These are phyloP conservation scores for Colletes gigas DNA, from an alignment of 1,140 invertebrate genomes.

Conservation along the genomic window DNA sequence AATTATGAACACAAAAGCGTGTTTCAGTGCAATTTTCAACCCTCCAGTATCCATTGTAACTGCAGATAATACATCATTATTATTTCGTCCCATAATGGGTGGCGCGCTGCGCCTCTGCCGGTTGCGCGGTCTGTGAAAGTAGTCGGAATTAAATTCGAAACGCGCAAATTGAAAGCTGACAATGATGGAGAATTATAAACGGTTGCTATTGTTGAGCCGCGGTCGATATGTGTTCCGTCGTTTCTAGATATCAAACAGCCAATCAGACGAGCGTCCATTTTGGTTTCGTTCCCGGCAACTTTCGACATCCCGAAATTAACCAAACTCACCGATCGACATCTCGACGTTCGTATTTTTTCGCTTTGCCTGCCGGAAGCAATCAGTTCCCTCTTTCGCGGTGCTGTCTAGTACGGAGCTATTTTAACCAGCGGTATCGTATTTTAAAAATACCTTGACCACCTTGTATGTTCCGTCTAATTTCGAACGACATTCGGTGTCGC, in stretches of 20 bases:
- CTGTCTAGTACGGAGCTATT: too few species aligned
- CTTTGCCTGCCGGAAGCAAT: too few species aligned
- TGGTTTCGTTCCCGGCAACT: background rate
- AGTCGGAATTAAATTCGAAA: slow-evolving; percentile 35
- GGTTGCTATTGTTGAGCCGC: background rate
- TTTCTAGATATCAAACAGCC: background rate
- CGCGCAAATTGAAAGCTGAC: slow-evolving; percentile 29
- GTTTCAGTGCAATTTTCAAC: slow-evolving; percentile 57
- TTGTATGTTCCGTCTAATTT: too few species aligned
- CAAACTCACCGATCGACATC: too few species aligned
- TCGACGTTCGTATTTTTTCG: too few species aligned
- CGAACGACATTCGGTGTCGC: slow-evolving; percentile 23
- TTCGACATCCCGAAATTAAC: background rate
- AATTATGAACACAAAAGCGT: slow-evolving; percentile 62
- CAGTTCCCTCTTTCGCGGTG: too few species aligned
- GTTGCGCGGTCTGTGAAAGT: slow-evolving; percentile 7
- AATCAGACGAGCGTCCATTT: background rate
- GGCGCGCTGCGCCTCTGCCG: too few species aligned
- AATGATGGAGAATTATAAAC: slow-evolving; percentile 25
- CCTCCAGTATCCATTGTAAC: slow-evolving; percentile 35
- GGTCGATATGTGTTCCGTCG: background rate
- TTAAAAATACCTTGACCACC: too few species aligned
- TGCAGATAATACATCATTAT: slow-evolving; percentile 47
- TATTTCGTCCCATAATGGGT: slow-evolving; percentile 39
- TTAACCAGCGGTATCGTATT: too few species aligned